Evolutionary conservation across 2,888 invertebrate genomes (phyloP), one percentile per base, ranked within the genome.

Genomic region (Liodrosophila aerea): DNA sequence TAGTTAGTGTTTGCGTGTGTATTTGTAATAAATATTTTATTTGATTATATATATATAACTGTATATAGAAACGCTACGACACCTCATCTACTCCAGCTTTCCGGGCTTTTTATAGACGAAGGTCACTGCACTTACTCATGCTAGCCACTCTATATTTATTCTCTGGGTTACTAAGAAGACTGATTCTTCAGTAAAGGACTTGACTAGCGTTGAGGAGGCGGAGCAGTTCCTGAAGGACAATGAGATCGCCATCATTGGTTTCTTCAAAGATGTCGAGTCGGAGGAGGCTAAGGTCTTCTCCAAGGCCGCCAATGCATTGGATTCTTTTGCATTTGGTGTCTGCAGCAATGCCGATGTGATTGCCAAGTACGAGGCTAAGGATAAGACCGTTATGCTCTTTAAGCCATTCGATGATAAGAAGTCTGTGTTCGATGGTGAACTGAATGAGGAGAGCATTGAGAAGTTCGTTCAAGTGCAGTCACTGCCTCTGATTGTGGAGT

Each of bases 131-230:
- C n/a, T n/a, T n/a, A n/a, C n/a, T n/a, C n/a, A n/a, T n/a, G n/a
- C n/a, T n/a, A n/a, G n/a, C n/a, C n/a, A n/a, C n/a, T n/a, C n/a
- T n/a, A n/a, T n/a, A n/a, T n/a, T 99, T 87, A 93, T 99, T 62
- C 92, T 92, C 76, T 99, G 99, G 99, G 91, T 99, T 64, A 93
- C 93, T 90, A 99, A 99, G 92, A 99, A 99, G 93, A 97, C 97
- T 87, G 99, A 99, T 50, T 98, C 99, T 47, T 94, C 97, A 61
- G 98, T 98, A n/a, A 92, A 93, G 78, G 93, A 94, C 67, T 91
- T 99, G 34, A 90, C 92, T 30, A 92, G 94, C 5, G 94, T 94
- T 1, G 97, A 96, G 53, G 96, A 95, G 71, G 94, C 95, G 54
- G 96, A 97, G 89, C 92, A 94, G 69, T 94, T 98, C 87, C 93